Percentiles rank a stretch among this genome's conserved stretches.
These are phyloP conservation scores for western clawed frog (Xenopus tropicalis) DNA, from an alignment of 2,113 vertebrate species.

Conservation along the genomic window UCB_Xtro_10.0 CM004451.2:16974501-16975000, in stretches of 20 bases:
- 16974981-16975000: no score
- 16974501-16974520: no score
- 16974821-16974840: no score
- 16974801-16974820: no score
- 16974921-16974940: no score
- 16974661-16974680: conserved; percentile 39
- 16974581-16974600: conserved; percentile 22
- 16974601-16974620: conserved; percentile 8
- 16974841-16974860: no score
- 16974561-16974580: not conserved
- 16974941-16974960: no score
- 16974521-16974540: no score
- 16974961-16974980: no score
- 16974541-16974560: not conserved
- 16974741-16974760: not conserved
- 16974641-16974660: conserved; percentile 23
- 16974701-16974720: not conserved
- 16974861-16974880: no score
- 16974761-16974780: not conserved
- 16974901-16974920: no score
- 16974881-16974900: no score
- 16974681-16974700: conserved; percentile 8
- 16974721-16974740: not conserved
- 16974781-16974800: not conserved
- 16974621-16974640: conserved; percentile 31